phyloP scores from a whole-genome alignment of 1,140 invertebrate genomes.

The Melitaea cinxia region DNA sequence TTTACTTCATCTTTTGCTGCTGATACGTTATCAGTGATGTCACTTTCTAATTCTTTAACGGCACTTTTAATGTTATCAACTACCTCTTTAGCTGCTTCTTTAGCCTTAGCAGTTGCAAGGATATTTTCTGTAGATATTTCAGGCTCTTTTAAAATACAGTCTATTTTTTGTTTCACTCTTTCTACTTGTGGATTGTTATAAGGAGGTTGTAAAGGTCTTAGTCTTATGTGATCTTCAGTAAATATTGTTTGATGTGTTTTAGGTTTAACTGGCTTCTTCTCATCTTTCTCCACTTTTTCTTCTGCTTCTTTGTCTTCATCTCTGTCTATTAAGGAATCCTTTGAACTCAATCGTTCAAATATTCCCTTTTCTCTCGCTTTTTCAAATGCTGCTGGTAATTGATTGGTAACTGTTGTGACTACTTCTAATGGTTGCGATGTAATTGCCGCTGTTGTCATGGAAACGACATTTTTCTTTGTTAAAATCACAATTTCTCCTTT shows the following conservation, averaged over 20 bases:
- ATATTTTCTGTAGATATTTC: conserved; percentile 76
- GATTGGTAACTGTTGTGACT: conserved; percentile 78
- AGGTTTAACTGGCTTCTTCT: conserved; percentile 60
- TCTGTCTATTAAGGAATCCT: conserved; percentile 70
- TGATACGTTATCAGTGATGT: conserved; percentile 48
- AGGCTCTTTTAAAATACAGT: conserved; percentile 74
- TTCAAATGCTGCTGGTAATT: conserved; percentile 73
- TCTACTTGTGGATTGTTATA: conserved; percentile 77
- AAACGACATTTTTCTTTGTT: conserved; percentile 78
- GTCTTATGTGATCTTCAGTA: conserved; percentile 67
- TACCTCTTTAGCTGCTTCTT: conserved; percentile 52
- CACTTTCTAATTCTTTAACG: conserved; percentile 62
- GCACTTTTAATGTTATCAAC: conserved; percentile 48
- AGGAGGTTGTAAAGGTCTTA: conserved; percentile 71
- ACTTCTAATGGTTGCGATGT: conserved; percentile 80
- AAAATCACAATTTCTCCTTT: conserved; percentile 74
- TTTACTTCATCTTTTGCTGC: conserved; percentile 64
- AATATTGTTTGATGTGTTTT: conserved; percentile 52
- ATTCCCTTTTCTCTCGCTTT: conserved; percentile 79
- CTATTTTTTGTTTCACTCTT: conserved; percentile 78
- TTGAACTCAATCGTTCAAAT: conserved; percentile 77
- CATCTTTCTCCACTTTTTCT: conserved; percentile 46
- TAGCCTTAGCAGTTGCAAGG: conserved; percentile 51
- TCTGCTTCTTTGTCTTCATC: conserved; percentile 52
- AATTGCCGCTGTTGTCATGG: conserved; percentile 82